Evolutionary conservation across 2,888 invertebrate species (phyloP).

Genomic region (Epsilonema sp.): DNA sequence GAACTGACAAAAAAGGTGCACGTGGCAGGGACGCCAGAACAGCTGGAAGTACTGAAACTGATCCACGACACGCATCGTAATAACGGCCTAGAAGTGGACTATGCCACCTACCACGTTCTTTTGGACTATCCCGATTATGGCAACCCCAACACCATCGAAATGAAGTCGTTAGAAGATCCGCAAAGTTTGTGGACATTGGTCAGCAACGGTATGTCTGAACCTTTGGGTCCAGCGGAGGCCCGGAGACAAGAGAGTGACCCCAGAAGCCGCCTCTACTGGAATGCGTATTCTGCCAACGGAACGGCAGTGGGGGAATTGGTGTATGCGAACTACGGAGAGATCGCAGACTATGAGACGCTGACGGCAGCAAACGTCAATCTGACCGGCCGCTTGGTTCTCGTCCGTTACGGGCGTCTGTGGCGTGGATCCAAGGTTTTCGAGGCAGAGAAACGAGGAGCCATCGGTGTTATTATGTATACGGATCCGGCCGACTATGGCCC

Average conservation of each 20-base stretch:
- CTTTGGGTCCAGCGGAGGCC: slow-evolving; percentile 12
- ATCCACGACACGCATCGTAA: neutral
- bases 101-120: slow-evolving; percentile 9
- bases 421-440: slow-evolving; percentile 29
- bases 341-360: slow-evolving; percentile 28
- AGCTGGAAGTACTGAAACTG: slow-evolving; percentile 10
- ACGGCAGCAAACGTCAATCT: slow-evolving; percentile 17
- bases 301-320: slow-evolving; percentile 21
- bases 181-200: slow-evolving; percentile 14
- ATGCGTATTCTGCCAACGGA: slow-evolving; percentile 19
- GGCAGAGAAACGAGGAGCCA: slow-evolving; percentile 27
- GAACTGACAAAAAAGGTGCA: slow-evolving; percentile 17
- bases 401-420: slow-evolving; percentile 33
- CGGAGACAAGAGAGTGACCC: slow-evolving; percentile 8
- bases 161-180: slow-evolving; percentile 10
- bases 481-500: slow-evolving; percentile 30
- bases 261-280: slow-evolving; percentile 14
- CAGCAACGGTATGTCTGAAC: slow-evolving; percentile 14
- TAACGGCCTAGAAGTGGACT: slow-evolving; percentile 1
- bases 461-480: slow-evolving; percentile 30
- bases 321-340: slow-evolving; percentile 31
- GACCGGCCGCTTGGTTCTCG: slow-evolving; percentile 27
- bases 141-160: slow-evolving; percentile 12
- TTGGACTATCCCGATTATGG: slow-evolving; percentile 15
- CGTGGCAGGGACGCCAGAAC: slow-evolving; percentile 20